Evolutionary conservation across 2,113 vertebrate species (phyloP).

Genomic region (Athene cunicularia): DNA sequence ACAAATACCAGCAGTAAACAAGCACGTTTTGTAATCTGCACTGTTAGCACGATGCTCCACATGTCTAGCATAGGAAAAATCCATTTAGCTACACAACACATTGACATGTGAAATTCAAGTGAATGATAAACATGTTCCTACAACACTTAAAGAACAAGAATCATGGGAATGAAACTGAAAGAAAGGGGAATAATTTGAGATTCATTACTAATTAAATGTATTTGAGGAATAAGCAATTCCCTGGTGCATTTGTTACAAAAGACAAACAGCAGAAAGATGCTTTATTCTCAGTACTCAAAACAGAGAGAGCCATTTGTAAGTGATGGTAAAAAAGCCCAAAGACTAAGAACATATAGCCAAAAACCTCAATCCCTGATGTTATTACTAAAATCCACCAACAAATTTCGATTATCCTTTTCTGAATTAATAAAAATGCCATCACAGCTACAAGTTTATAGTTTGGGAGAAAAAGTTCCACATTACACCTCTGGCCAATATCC

Average conservation of each 20-base stretch:
- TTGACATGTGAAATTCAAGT: neutral
- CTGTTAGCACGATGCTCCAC: neutral
- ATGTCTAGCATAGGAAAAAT: neutral
- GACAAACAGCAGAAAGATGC: neutral
- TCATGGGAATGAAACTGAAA: neutral
- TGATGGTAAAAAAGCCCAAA: neutral
- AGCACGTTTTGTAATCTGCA: neutral
- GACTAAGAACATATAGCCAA: neutral
- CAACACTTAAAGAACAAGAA: neutral
- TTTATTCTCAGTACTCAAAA: neutral
- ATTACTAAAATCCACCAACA: neutral
- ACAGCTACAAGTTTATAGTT: neutral
- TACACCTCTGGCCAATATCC: neutral
- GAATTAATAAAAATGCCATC: neutral
- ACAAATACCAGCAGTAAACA: neutral
- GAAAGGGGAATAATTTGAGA: neutral
- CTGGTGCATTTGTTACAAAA: neutral
- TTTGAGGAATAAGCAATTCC: neutral
- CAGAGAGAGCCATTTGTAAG: neutral
- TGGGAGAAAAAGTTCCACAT: neutral
- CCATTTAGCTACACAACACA: neutral
- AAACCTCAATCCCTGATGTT: neutral
- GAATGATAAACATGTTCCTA: neutral
- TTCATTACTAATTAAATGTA: neutral
- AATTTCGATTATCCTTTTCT: neutral